phyloP scores from a whole-genome alignment of 35 echinoderm and acorn worm species.

The Stichopus chloronotus region DNA sequence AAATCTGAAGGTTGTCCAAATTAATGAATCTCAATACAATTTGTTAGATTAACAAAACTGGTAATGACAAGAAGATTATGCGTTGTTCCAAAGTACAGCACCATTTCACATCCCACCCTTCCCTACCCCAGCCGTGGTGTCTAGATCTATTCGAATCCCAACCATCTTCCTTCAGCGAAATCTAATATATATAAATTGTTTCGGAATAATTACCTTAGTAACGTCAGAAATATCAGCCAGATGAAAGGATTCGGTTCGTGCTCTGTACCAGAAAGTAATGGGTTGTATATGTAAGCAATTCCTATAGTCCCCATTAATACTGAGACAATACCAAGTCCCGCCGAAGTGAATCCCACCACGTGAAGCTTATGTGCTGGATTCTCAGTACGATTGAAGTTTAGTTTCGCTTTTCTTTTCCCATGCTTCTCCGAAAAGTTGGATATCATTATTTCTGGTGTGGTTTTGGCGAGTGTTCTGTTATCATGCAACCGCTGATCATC shows the following conservation, averaged over 20 bases:
- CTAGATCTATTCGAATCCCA: too few species aligned
- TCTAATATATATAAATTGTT: too few species aligned
- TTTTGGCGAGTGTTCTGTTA: background rate
- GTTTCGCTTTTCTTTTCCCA: background rate
- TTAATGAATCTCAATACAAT: too few species aligned
- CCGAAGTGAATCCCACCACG: background rate
- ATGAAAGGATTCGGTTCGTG: background rate
- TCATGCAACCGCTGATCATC: background rate
- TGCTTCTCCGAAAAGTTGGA: background rate
- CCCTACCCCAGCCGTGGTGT: too few species aligned
- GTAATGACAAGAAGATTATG: too few species aligned
- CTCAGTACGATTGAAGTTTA: background rate
- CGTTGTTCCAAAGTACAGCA: too few species aligned
- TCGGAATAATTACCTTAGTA: background rate
- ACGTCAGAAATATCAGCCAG: background rate
- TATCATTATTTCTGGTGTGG: background rate
- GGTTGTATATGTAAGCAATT: conserved; percentile 20
- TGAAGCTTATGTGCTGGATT: conserved; percentile 23
- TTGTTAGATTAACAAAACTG: too few species aligned
- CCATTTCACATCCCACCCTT: too few species aligned
- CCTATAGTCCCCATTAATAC: background rate
- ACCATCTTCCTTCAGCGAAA: too few species aligned
- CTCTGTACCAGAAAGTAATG: background rate
- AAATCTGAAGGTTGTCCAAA: too few species aligned
- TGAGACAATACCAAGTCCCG: background rate